phyloP scores from a whole-genome alignment of 2,113 vertebrate genomes.

The Scomber scombrus region DNA sequence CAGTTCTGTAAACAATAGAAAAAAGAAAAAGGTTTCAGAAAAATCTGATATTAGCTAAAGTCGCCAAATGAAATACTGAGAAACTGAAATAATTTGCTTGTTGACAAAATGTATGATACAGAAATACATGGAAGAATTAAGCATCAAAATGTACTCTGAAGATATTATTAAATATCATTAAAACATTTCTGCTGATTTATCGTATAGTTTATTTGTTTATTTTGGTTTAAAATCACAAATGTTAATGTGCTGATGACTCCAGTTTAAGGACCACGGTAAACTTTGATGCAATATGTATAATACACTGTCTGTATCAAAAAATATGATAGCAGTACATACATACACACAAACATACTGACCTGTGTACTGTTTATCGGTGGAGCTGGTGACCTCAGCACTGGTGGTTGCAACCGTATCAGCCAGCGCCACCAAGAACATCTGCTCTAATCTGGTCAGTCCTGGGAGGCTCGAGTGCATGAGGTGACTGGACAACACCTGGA shows the following conservation, averaged over 20 bases:
- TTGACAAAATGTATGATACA: not conserved
- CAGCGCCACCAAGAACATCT: constrained; percentile 98
- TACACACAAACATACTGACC: constrained; percentile 80
- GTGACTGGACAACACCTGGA: constrained; percentile 94
- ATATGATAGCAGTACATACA: not conserved
- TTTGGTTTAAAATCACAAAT: too few relatives aligned
- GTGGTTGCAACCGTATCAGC: constrained; percentile 98
- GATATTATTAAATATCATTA: too few relatives aligned
- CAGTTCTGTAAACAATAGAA: too few relatives aligned
- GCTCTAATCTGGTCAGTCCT: constrained; percentile 96
- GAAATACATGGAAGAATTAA: not conserved
- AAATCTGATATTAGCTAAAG: not conserved
- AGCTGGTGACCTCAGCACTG: constrained; percentile 93
- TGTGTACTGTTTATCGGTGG: constrained; percentile 92
- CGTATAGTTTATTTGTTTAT: too few relatives aligned
- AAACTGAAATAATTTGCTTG: not conserved
- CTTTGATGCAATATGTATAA: not conserved
- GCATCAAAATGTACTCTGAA: too few relatives aligned
- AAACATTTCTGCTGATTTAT: too few relatives aligned
- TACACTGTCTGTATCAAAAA: not conserved
- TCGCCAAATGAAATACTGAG: not conserved
- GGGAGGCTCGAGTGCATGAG: constrained; percentile 98
- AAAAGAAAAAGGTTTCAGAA: too few relatives aligned
- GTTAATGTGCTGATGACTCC: too few relatives aligned
- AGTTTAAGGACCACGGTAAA: too few relatives aligned